Evolutionary conservation across 2,888 invertebrate species (phyloP), one percentile per base, ranked within the genome.

Genomic region (Lasius fuliginosus): DNA sequence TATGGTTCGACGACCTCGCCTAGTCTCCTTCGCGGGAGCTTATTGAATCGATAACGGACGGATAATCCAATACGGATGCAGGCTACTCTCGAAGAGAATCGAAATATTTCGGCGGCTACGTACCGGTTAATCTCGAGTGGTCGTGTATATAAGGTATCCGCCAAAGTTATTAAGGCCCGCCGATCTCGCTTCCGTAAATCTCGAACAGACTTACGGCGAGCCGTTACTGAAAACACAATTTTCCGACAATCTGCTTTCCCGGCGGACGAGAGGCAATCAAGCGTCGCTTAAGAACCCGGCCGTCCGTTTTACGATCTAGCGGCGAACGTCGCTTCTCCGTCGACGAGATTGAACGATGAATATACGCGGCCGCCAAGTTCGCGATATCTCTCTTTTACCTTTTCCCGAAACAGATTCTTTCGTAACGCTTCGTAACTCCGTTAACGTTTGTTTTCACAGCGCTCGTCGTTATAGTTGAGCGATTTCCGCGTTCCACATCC

Each of bases 211-310:
- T 84, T 75, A 88, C 82, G 85, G 84, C 64, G 85, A 68, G 73
- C 71, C 87, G 84, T 83, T 67, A 27, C 84, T 58, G 86, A 83
- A 89, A 89, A 89, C 74, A 86, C 84, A 86, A 89, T 89, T 89
- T 87, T 89, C 89, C 83, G 86, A 86, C 88, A 89, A 89, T 89
- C 86, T 86, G 86, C 84, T 89, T 83, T 86, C 83, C 86, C 62
- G 65, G 73, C 82, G 89, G 86, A 87, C 85, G 86, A 79, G 79
- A 86, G 82, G 89, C 90, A 89, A 89, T 89, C 90, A 89, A 86
- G 90, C 84, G 74, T 82, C 89, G 73, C 85, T 89, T 86, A 88
- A 89, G 84, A 53, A 76, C 85, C 53, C 83, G 81, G 69, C 73
- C 81, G 85, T 77, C 83, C 85, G 87, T 85, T 87, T 89, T 89